Evolutionary conservation across 2,888 invertebrate genomes (phyloP), one percentile per base, ranked within the genome.

Genomic region (Dicyrtoma fusca): DNA sequence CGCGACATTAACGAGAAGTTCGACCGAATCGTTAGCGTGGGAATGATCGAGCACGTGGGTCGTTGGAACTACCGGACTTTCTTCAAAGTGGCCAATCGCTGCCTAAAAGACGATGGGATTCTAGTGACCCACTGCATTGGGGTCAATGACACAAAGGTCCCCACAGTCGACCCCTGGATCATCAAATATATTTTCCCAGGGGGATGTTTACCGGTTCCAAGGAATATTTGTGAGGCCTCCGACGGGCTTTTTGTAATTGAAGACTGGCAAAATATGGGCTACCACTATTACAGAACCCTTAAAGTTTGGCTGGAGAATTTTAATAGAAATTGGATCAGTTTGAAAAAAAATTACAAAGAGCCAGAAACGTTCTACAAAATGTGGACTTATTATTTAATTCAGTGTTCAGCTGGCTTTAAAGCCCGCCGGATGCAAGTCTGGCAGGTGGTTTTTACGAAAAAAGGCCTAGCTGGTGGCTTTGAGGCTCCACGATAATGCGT

Each of bases 191-290:
- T 72, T 8, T 72, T 72, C 59, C 72, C 65, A 5, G 59, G 59
- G 23, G 72, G 72, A 19, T 25, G 42, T 44, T 45, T 72, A 26
- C 72, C 72, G 8, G 14, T 19, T 26, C 61, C 51, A 6, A 11
- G 44, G 23, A 26, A 72, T 10, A 59, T 72, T n/a, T 25, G 59
- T 1, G 26, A 61, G n/a, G 53, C 5, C 11, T 51, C 47, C 21
- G 47, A 59, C 4, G 61, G 47, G 17, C 34, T 51, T 1, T 72
- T 72, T 44, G 19, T 59, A 1, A 62, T 73, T n/a, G 73, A 73
- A 45, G 73, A 73, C 23, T 69, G 69, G 69, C 73, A 73, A 10
- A 73, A 73, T 61, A 44, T 73, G 23, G 73, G 73, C 1, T 14
- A n/a, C 19, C 53, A 73, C 21, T 73, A 73, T 26, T 14, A 11